Percentiles rank a stretch among this genome's conserved stretches.
phyloP scores from a whole-genome alignment of 2,113 vertebrate genomes.

The Nibea coibor region DNA sequence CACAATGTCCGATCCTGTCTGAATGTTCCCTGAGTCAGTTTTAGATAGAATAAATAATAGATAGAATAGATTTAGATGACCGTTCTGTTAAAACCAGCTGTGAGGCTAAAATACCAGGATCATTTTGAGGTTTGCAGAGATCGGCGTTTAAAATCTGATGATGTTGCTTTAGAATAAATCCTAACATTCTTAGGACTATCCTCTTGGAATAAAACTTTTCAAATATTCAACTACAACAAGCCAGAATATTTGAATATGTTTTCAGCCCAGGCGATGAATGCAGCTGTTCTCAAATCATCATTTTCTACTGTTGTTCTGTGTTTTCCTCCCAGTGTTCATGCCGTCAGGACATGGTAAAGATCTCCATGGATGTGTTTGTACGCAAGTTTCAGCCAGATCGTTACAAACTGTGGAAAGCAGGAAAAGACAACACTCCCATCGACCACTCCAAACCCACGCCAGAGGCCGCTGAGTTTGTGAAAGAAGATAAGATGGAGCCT shows the following conservation, averaged over 20 bases:
- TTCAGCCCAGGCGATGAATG: background rate
- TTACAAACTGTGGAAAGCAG: constrained; percentile 95
- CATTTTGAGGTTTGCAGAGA: background rate
- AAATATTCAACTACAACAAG: background rate
- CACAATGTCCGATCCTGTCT: no score
- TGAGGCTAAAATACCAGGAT: background rate
- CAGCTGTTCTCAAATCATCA: background rate
- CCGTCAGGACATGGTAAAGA: constrained; percentile 98
- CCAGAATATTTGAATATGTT: background rate
- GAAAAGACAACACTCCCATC: constrained; percentile 90
- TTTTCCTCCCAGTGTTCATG: constrained; percentile 89
- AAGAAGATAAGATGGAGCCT: constrained; percentile 62
- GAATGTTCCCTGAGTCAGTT: no score
- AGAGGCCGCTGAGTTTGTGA: constrained; percentile 88
- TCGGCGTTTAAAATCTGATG: background rate
- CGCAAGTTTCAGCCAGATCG: constrained; percentile 95
- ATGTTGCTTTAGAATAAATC: background rate
- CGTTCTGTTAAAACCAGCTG: no score
- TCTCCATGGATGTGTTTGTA: constrained; percentile 98
- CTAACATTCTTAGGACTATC: no score
- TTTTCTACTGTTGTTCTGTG: background rate
- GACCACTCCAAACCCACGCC: constrained; percentile 93
- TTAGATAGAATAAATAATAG: no score
- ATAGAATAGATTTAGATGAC: no score
- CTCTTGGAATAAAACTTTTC: no score